Evolutionary conservation across 1,140 invertebrate genomes (phyloP), one percentile per base, ranked within the genome.

Genomic region (Bradynema listronoti): DNA sequence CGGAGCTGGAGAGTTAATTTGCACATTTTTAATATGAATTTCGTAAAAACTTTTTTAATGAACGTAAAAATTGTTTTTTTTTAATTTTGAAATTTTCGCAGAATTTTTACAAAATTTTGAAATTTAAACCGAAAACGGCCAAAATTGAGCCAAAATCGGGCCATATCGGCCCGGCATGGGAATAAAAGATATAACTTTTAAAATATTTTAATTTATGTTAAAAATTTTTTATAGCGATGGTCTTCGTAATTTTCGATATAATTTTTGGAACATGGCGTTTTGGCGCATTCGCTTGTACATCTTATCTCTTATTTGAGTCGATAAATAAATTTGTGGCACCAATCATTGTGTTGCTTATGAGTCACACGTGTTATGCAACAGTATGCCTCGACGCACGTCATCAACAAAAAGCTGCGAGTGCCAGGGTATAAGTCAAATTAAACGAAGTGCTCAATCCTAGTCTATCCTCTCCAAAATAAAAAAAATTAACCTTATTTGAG

Each of bases 301-400:
- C 69, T 19, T 75, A 78, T 57, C 50, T 78, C 33, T 43, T 78
- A 29, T 71, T 75, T 43, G 73, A 75, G 30, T 76, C 75, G 16
- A 78, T 75, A 66, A 75, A 75, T 56, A 75, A 75, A 64, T 67
- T 65, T 19, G 25, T 27, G 25, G 34, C 43, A 16, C 29, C 53
- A 33, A 62, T 49, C 22, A 53, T 52, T 36, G 73, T 78, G 4
- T 62, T 75, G 24, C 46, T 75, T 4, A 75, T 75, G 34, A 65
- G 60, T 52, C 61, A 76, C 19, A 78, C 73, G 7, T 75, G 73
- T 49, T 75, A 75, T 56, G 59, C 75, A 24, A 78, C 77, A 2
- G 69, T 75, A 19, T 75, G 73, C 45, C 47, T 75, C 22, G 65
- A 77, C 42, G 77, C 66, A 56, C 55, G 49, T 6, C 51, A 51